Evolutionary conservation across 2,888 invertebrate species (phyloP), one percentile per base, ranked within the genome.

Genomic region (Hecatera dysodea): DNA sequence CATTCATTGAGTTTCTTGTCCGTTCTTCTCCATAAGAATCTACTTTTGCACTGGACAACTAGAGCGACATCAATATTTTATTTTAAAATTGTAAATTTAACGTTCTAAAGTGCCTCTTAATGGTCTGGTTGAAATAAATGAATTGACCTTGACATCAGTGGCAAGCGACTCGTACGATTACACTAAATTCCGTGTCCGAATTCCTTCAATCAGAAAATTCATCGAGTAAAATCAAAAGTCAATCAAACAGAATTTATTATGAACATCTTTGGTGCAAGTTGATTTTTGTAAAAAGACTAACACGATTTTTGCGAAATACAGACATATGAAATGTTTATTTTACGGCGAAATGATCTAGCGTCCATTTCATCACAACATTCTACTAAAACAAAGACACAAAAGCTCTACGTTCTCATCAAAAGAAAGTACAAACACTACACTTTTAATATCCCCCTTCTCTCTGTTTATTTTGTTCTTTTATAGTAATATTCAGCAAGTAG

Each of bases 401-500:
- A 33, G 0, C 27, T 44, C 39, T 0, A 24, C 11, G 24, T 42
- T n/a, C 44, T 24, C 48, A 78, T 27, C 46, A 57, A 57, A 50
- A 52, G 6, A n/a, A 46, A 44, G 33, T 33, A 42, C 27, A 76
- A 67, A 36, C 44, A 44, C 46, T 48, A 29, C 53, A 53, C 53
- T 63, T 67, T 55, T 63, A 79, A 79, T 63, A 63, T 67, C 50
- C 24, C 12, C 9, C 9, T 59, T 64, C 29, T 52, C 42, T 62
- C 22, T 46, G 50, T 78, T 62, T 78, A 46, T 60, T 55, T 52
- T 48, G 24, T 59, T 22, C 29, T 63, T n/a, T 29, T 46, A 5
- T 48, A 36, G 52, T 68, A 69, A 60, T 55, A 60, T 59, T 63
- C 56, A 12, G 19, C 33, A 15, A 39, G 33, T 42, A 53, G 6